Evolutionary conservation across 2,888 invertebrate genomes (phyloP).

Genomic region (Athalia cordata): DNA sequence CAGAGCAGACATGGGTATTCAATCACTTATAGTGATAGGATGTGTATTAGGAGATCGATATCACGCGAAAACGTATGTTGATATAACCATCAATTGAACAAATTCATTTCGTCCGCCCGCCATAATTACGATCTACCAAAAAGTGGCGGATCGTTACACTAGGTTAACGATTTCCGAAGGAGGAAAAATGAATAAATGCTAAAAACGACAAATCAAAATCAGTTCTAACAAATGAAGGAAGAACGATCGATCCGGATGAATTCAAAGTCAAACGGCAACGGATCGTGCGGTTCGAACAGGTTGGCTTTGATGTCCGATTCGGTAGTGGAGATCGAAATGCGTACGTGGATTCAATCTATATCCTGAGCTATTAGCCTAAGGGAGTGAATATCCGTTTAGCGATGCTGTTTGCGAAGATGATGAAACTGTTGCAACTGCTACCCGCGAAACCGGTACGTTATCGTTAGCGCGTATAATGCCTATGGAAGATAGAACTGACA

Average conservation of each 20-base stretch:
- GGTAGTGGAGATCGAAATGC: too few species aligned
- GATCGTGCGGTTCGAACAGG: too few species aligned
- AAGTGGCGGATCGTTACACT: background rate
- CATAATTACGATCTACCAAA: background rate
- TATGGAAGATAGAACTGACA: background rate
- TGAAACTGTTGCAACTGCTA: constrained; percentile 1
- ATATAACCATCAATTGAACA: constrained; percentile 16
- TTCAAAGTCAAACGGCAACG: too few species aligned
- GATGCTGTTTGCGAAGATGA: constrained; percentile 38
- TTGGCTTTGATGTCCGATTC: too few species aligned
- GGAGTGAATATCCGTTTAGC: constrained; percentile 33
- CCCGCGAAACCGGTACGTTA: background rate
- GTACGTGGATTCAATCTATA: too few species aligned
- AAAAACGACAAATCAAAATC: too few species aligned
- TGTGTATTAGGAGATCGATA: constrained; percentile 6
- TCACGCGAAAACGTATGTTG: background rate
- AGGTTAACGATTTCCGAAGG: background rate
- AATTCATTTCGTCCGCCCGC: background rate
- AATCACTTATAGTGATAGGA: too few species aligned
- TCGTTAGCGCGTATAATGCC: background rate
- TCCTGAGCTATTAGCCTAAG: too few species aligned
- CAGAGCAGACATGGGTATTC: too few species aligned
- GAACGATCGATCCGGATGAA: too few species aligned
- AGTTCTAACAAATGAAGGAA: too few species aligned
- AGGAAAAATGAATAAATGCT: background rate